phyloP scores from a whole-genome alignment of 2,888 invertebrate species.

The Xiphydria camelus region DNA sequence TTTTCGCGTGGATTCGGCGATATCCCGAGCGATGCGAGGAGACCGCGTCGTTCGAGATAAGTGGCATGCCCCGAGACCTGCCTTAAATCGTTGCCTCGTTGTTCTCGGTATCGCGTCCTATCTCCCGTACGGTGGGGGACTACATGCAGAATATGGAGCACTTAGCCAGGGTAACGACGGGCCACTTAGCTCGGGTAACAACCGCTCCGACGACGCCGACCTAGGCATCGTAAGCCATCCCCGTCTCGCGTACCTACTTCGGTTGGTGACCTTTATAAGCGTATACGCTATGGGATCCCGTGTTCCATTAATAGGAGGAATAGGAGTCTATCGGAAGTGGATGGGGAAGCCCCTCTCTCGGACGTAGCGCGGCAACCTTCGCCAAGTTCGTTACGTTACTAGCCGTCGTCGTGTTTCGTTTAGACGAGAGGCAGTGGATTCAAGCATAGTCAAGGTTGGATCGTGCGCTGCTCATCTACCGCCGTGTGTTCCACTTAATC shows the following conservation, averaged over 20 bases:
- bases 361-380: too few relatives aligned
- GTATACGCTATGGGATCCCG: conserved; percentile 29
- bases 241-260: conserved; percentile 21
- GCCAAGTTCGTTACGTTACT: too few relatives aligned
- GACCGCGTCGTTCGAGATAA: conserved; percentile 22
- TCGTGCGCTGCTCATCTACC: too few relatives aligned
- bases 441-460: too few relatives aligned
- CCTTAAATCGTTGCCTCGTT: conserved; percentile 28
- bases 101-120: conserved; percentile 26
- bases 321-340: too few relatives aligned
- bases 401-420: too few relatives aligned
- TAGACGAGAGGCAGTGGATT: too few relatives aligned
- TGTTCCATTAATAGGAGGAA: conserved; percentile 25
- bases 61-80: conserved; percentile 19
- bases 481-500: too few relatives aligned
- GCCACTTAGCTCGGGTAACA: conserved; percentile 46
- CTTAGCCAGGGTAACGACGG: conserved; percentile 39
- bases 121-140: conserved; percentile 33
- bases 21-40: too few relatives aligned
- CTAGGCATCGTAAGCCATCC: conserved; percentile 26
- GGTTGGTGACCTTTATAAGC: conserved; percentile 48
- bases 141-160: conserved; percentile 41
- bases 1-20: too few relatives aligned
- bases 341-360: too few relatives aligned
- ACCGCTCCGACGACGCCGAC: conserved; percentile 34